Base-by-base conservation (phyloP, 2,888 invertebrate species). In the Oxytorus armatus region DNA sequence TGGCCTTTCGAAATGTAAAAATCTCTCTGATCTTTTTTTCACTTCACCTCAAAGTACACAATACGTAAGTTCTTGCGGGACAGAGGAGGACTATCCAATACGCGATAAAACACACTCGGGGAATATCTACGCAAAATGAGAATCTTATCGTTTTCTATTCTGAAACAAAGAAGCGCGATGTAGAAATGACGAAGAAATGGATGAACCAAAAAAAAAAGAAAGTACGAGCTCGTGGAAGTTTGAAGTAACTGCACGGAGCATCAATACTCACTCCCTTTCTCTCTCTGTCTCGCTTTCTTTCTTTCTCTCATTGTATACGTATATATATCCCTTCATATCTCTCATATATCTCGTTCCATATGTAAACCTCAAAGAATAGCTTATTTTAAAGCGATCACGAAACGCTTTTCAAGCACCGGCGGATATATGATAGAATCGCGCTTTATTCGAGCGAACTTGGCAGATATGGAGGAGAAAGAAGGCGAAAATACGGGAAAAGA, bases 381-480 rank as follows among this genome's bases (percentile, higher is more conserved):
- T 90, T 89, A 89, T 90, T 90, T 87, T 86, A 88, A 87, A 89
- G 84, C 89, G 88, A 90, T 89, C 89, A 86, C 86, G 86, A 85
- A 89, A 89, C 87, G 88, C 87, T 88, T 87, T 88, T 87, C 89
- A 85, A 89, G 86, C 86, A 86, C 84, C 63, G 80, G 82, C 82
- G 86, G 85, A 87, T 74, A 33, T 47, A 74, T 87, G 88, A 88
- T 3, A 29, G 29, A 88, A 89, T 89, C 87, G 86, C 74, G 55
- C 57, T 66, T 66, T 47, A 65, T 74, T 57, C 57, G 57, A 74
- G 74, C 65, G 36, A 63, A 55, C 23, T 29, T n/a, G 36, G 73
- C 42, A 63, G 18, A 61, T 55, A 74, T 44, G 44, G 66, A 84
- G 88, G 87, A 87, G 86, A 87, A 88, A 86, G 88, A 86, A 75